Percentiles rank a stretch among this genome's conserved stretches.
These are phyloP conservation scores for Picus viridis DNA, from an alignment of 2,797 vertebrate genomes.

Conservation along the genomic window DNA sequence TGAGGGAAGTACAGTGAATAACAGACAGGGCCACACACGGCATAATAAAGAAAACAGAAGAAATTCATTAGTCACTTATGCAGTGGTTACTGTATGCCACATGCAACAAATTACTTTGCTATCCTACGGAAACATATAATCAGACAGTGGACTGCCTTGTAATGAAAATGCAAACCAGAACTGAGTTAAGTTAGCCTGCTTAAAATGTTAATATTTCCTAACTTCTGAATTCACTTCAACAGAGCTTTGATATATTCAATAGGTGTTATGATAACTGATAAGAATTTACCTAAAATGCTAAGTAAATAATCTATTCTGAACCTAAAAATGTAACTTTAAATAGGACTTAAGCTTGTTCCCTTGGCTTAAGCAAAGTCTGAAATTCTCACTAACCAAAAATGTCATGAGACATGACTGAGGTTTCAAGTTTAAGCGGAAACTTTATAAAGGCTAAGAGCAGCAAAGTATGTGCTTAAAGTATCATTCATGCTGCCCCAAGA, in stretches of 20 bases:
- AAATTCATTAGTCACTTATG: constrained; percentile 5
- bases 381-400: background rate
- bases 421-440: background rate
- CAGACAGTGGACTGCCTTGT: background rate
- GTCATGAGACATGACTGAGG: background rate
- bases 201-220: background rate
- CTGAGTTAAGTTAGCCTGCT: background rate
- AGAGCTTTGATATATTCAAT: background rate
- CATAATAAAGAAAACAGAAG: constrained; percentile 9
- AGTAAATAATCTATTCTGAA: background rate
- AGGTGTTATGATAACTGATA: background rate
- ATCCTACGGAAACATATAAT: background rate
- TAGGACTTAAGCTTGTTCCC: background rate
- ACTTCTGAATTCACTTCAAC: background rate
- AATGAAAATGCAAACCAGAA: background rate
- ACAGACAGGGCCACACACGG: background rate
- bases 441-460: background rate
- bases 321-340: background rate
- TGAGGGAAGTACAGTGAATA: background rate
- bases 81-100: background rate
- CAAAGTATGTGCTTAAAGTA: background rate
- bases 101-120: background rate
- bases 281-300: background rate
- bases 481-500: background rate
- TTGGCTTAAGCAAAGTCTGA: background rate